These are phyloP conservation scores for Gavia stellata DNA, from an alignment of 2,113 vertebrate genomes.

Conservation along the genomic window DNA sequence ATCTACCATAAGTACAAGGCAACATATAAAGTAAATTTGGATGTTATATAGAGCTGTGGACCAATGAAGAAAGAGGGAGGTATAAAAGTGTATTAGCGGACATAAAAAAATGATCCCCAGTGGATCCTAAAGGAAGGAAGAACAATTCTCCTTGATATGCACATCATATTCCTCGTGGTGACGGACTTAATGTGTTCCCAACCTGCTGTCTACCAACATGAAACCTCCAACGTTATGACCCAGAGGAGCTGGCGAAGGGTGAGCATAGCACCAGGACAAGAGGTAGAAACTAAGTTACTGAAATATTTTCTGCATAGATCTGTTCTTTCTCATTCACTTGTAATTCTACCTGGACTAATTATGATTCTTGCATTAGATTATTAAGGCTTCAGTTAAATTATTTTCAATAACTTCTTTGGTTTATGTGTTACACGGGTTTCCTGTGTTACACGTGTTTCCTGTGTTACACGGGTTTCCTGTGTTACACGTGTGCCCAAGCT, in stretches of 20 bases:
- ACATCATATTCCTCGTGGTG: rapidly evolving
- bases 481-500: not conserved
- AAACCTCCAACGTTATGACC: not conserved
- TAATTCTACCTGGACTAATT: not conserved
- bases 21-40: not conserved
- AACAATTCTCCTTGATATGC: not conserved
- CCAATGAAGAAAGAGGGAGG: not conserved
- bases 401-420: not conserved
- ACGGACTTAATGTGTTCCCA: not conserved
- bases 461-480: not conserved
- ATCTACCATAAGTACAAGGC: not conserved
- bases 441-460: too few relatives aligned
- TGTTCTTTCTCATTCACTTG: not conserved
- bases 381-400: not conserved
- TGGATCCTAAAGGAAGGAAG: not conserved
- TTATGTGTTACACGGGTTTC: not conserved
- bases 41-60: not conserved
- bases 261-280: not conserved
- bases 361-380: not conserved
- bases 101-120: not conserved
- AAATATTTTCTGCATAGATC: not conserved
- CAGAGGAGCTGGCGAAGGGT: not conserved
- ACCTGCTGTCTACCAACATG: not conserved
- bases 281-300: not conserved
- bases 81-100: rapidly evolving